Base-by-base conservation (phyloP, 2,113 vertebrate species). In the Tamias sibiricus region DNA sequence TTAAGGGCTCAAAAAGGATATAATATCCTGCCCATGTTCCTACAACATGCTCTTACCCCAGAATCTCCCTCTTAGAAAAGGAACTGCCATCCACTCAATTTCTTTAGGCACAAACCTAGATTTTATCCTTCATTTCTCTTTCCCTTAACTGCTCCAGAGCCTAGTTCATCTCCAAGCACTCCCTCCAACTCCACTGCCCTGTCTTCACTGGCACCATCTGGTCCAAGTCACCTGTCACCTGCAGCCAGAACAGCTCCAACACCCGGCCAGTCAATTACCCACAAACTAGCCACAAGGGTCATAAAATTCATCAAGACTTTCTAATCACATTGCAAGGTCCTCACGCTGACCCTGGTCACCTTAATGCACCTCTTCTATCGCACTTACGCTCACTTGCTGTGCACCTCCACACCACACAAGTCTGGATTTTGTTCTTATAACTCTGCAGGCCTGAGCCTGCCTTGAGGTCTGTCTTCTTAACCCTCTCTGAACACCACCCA, bases 21-120 rank as follows among this genome's bases (percentile, higher is more conserved):
- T 2, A 13, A 6, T 0, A 42, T 1, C 8, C 28, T 8, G 19
- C 3, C 68, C 13, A 11, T 8, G n/a, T 28, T 40, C 4, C 35
- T 30, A 6, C 30, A 32, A 22, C 4, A 30, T 69, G 42, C 24
- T 37, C 68, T 12, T 26, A 16, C 59, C 37, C 12, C 2, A 20
- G 16, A 4, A 6, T 71, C 22, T 1, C 14, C 30, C 24, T 24
- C 22, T 52, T 35, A 68, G 11, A 19, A 44, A 40, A 54, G n/a
- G 10, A 12, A 22, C 8, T 10, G 32, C n/a, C 19, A 32, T 12
- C 26, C 8, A 44, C 14, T 75, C 10, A 80, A 4, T 6, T 16
- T 26, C 42, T 62, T n/a, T 0, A n/a, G 19, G 14, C 71, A 57
- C 44, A 86, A 12, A 47, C 59, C 35, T 57, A 26, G 5, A 62